These are phyloP conservation scores for Thera obeliscata DNA, from an alignment of 2,888 invertebrate genomes.

Conservation along the genomic window DNA sequence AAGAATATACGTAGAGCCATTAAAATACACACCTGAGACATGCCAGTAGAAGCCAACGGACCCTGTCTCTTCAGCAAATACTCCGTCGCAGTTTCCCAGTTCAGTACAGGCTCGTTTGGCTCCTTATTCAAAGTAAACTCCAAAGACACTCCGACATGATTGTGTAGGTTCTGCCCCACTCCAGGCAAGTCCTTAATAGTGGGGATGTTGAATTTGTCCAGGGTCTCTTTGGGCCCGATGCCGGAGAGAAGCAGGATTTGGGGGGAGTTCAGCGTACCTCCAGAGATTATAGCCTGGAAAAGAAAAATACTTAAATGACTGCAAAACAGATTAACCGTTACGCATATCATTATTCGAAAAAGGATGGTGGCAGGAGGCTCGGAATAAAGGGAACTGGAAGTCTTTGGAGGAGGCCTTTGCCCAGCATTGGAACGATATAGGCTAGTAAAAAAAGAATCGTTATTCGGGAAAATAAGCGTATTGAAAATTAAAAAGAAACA, in stretches of 20 bases:
- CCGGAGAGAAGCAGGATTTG: constrained; percentile 88
- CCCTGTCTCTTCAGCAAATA: constrained; percentile 86
- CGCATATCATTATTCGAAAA: too few relatives aligned
- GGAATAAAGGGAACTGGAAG: too few relatives aligned
- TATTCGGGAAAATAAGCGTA: too few relatives aligned
- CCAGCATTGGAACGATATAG: too few relatives aligned
- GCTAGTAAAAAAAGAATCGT: too few relatives aligned
- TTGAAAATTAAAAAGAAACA: too few relatives aligned
- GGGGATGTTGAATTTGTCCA: constrained; percentile 84
- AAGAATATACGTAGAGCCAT: too few relatives aligned
- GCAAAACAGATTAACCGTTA: too few relatives aligned
- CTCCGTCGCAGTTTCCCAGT: constrained; percentile 86
- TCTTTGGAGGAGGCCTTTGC: too few relatives aligned
- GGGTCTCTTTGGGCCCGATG: constrained; percentile 86
- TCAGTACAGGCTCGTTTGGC: constrained; percentile 81
- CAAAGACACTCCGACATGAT: constrained; percentile 86
- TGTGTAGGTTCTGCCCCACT: constrained; percentile 88
- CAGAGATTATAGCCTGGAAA: constrained; percentile 83
- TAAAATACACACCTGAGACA: constrained; percentile 82
- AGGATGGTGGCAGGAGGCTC: too few relatives aligned
- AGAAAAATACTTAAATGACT: neutral
- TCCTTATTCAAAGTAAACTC: constrained; percentile 82
- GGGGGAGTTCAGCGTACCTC: constrained; percentile 87
- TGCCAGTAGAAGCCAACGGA: constrained; percentile 86
- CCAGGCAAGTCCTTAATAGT: constrained; percentile 86